A percentile compares a stretch with the other conserved stretches of the same genome.
These are phyloP conservation scores for Aldrovandia affinis DNA, from an alignment of 2,797 vertebrate genomes.

Conservation along the genomic window DNA sequence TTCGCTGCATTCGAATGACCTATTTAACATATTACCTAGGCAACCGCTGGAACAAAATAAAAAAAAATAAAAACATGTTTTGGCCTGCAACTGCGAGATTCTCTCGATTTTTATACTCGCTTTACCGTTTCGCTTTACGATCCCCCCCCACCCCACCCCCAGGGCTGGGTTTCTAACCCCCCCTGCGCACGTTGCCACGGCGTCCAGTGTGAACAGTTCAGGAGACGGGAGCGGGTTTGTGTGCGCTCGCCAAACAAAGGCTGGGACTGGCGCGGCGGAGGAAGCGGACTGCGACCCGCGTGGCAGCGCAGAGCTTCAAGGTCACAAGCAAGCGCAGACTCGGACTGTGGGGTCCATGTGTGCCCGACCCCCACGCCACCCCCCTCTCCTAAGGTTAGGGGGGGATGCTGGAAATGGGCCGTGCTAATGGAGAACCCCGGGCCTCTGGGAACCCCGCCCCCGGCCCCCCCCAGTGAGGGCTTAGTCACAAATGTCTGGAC, in stretches of 20 bases:
- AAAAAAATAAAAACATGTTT: background rate
- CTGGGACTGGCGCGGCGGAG: background rate
- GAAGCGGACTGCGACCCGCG: background rate
- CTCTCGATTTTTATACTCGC: no score
- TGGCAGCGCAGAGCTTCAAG: background rate
- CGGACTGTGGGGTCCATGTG: no score
- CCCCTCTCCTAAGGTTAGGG: background rate
- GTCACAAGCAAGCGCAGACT: background rate
- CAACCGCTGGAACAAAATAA: background rate
- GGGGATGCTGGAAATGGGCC: background rate
- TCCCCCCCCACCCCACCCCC: background rate
- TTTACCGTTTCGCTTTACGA: no score
- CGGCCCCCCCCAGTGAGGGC: no score
- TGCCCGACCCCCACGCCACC: no score
- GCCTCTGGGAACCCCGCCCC: no score
- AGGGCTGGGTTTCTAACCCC: background rate
- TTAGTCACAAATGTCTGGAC: no score
- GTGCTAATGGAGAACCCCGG: no score
- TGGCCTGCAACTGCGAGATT: background rate
- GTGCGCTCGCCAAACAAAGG: background rate
- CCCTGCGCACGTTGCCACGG: background rate
- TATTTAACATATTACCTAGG: conserved; percentile 2
- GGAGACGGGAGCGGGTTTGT: background rate
- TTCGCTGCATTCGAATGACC: background rate
- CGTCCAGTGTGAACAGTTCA: conserved; percentile 10